Evolutionary conservation across 2,888 invertebrate species (phyloP).

Genomic region (Bhutanitis thaidina): DNA sequence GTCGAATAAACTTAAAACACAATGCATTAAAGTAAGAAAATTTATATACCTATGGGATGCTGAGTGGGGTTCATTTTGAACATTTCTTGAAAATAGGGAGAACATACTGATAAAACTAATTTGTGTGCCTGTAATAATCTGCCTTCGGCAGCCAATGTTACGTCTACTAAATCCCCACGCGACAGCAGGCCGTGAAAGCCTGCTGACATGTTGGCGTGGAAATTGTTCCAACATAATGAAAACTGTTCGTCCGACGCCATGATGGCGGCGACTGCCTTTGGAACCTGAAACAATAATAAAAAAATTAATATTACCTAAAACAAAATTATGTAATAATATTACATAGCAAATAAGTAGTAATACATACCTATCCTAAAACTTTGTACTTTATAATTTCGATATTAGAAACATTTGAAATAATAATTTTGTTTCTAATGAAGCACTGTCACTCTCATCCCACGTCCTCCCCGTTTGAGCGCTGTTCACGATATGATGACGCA

Average conservation of each 20-base stretch:
- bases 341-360: not conserved
- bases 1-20: too few relatives aligned
- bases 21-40: too few relatives aligned
- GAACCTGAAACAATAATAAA: slow-evolving; percentile 47
- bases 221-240: slow-evolving; percentile 88
- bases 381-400: slow-evolving; percentile 73
- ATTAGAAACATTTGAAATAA: slow-evolving; percentile 70
- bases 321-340: not conserved
- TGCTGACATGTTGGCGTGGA: slow-evolving; percentile 85
- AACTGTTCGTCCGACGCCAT: slow-evolving; percentile 87
- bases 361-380: slow-evolving; percentile 69
- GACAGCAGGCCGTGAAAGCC: slow-evolving; percentile 86
- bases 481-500: slow-evolving; percentile 72
- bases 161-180: slow-evolving; percentile 85
- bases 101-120: slow-evolving; percentile 85
- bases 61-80: slow-evolving; percentile 85
- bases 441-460: slow-evolving; percentile 53
- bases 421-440: slow-evolving; percentile 57
- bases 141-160: slow-evolving; percentile 85
- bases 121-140: slow-evolving; percentile 85
- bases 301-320: not conserved
- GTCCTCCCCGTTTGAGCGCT: slow-evolving; percentile 69
- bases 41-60: slow-evolving; percentile 82
- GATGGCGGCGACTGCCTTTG: slow-evolving; percentile 69
- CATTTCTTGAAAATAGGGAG: slow-evolving; percentile 86